Base-by-base conservation (phyloP, 2,113 vertebrate genomes). In the Hiodon tergisus region DNA sequence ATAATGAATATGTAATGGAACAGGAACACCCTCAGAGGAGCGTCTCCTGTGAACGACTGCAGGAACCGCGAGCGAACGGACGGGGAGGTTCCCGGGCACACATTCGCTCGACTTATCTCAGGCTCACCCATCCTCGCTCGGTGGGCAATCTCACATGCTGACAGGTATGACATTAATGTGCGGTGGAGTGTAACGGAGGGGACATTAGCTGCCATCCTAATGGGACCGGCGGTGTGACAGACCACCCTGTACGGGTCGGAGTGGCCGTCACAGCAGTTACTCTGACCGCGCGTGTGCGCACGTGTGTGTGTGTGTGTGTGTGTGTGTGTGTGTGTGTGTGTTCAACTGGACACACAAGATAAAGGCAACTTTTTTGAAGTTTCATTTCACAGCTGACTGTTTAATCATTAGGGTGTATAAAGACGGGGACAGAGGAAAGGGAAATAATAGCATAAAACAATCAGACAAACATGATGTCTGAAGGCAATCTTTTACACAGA, bases 381-480 rank as follows among this genome's bases (percentile, higher is more conserved):
- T 74, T 80, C 76, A 86, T 87, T 87, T 87, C 83, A 81, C 86
- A 73, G 79, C 5, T 81, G 84, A 75, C 79, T 72, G 77, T 78
- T 82, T 81, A 85, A 87, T 84, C 83, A 85, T 67, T 79, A 74
- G 77, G 82, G 80, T 79, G 81, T 70, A 69, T 7, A 13, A 3
- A 7, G n/a, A n/a, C 16, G 7, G 50, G 51, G 52, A 54, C 4
- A 48, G 53, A 70, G 53, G 83, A 78, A 60, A 75, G 81, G 74
- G 78, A 77, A 79, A 78, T 62, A 2, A 71, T 77, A 76, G 80
- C 69, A 79, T 78, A 70, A 81, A 3, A 71, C 1, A 83, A 66
- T 14, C 77, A 72, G 2, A 31, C 57, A 11, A 67, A 46, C 57
- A 74, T 52, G 54, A 48, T 82, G 72, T 83, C 76, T 76, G 17